A percentile compares a stretch with the other conserved stretches of the same genome.
These are phyloP conservation scores for Apis cerana DNA, from an alignment of 1,140 invertebrate genomes.

Conservation along the genomic window DNA sequence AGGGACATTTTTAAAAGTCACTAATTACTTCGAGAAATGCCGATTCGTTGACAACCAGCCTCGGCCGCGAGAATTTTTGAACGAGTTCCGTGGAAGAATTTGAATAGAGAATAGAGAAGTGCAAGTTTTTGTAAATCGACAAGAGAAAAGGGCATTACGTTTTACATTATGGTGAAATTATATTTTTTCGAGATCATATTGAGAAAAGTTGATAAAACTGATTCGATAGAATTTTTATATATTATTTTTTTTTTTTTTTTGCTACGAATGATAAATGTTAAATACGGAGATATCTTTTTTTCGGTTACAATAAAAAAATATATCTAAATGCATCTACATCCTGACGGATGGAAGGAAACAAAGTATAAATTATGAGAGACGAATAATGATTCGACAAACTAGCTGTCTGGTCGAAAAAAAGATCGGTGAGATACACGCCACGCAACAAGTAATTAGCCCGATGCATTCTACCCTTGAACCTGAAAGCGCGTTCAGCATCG, in stretches of 20 bases:
- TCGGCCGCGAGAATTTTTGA: neutral
- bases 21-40: conserved; percentile 30
- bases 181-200: no score
- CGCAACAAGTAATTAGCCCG: conserved; percentile 33
- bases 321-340: neutral
- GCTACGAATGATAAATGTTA: no score
- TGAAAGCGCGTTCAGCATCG: neutral
- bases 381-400: neutral
- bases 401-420: neutral
- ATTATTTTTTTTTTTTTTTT: no score
- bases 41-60: neutral
- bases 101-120: no score
- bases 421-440: conserved; percentile 15
- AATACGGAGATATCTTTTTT: no score
- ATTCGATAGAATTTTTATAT: no score
- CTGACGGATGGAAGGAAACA: neutral
- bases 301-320: neutral
- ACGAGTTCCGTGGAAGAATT: neutral
- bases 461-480: conserved; percentile 21
- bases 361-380: neutral
- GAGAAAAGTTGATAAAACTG: no score
- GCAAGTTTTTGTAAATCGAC: no score
- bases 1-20: conserved; percentile 30
- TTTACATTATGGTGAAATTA: no score
- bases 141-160: no score